Conservation (phyloP, 2,888 invertebrate genomes). For the Iselma pallidipennis region DNA sequence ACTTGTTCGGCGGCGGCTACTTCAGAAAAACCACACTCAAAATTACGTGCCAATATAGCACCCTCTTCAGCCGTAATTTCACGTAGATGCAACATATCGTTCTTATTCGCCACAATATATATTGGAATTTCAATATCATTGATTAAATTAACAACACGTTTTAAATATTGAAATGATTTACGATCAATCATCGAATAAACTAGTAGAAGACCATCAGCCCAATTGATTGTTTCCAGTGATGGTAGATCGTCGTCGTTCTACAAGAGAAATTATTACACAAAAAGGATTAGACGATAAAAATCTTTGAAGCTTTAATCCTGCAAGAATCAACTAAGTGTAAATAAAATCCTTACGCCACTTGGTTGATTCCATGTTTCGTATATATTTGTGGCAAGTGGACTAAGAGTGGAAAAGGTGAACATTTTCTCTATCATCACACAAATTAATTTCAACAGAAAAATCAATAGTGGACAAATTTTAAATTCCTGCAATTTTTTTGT, state of each 20-base stretch:
- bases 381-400: too few relatives aligned
- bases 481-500: not conserved
- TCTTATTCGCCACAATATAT: conserved; percentile 88
- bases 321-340: too few relatives aligned
- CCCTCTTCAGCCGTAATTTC: conserved; percentile 89
- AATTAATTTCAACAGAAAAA: not conserved
- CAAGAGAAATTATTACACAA: conserved; percentile 31
- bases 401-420: too few relatives aligned
- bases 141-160: conserved; percentile 67
- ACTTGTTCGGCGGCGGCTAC: conserved; percentile 89
- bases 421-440: too few relatives aligned
- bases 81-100: conserved; percentile 87
- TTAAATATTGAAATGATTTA: conserved; percentile 80
- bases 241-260: conserved; percentile 77
- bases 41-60: conserved; percentile 84
- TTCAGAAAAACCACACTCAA: conserved; percentile 86
- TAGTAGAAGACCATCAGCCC: conserved; percentile 88
- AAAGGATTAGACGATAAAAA: too few relatives aligned
- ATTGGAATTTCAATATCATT: conserved; percentile 74
- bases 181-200: conserved; percentile 91
- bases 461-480: too few relatives aligned
- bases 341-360: too few relatives aligned
- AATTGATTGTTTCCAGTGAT: conserved; percentile 70
- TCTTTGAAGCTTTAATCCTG: too few relatives aligned
- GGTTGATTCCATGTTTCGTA: too few relatives aligned